Base-by-base conservation (phyloP, 2,113 vertebrate species). In the Rhabdomys dilectus region DNA sequence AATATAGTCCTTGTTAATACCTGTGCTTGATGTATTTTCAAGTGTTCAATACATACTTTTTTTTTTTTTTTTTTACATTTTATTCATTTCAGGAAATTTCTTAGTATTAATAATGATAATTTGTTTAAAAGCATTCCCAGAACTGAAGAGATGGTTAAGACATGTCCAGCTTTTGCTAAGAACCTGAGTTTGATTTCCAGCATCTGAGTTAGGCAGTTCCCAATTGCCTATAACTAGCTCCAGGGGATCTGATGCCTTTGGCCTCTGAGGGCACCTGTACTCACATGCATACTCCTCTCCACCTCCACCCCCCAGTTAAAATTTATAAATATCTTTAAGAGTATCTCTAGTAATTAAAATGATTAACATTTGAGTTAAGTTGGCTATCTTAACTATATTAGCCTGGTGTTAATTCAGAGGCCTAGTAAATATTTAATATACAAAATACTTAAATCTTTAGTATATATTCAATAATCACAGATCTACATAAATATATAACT, bases 291-390 rank as follows among this genome's bases (percentile, higher is more conserved):
- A 31, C 42, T 11, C 2, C n/a, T 62, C n/a, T 42, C 15, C 60
- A 64, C 24, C 26, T 29, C 10, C 10, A 64, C 26, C 26, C 62
- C 26, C 26, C 9, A 19, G 3, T 36, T 66, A 66, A 68, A 68
- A 24, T 31, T 31, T 36, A 45, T 84, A 72, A 70, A 88, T 70
- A 15, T 88, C 45, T 51, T 70, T 36, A 70, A 70, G 51, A 53
- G 29, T 89, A 75, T 87, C 26, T 95, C 48, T 8, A 96, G 24
- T 48, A 80, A 84, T 89, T 42, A 48, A 89, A 95, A 77, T 82
- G 48, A 95, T 91, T 48, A 93, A 88, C 62, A 68, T 77, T 91
- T 89, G 93, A 84, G 15, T 94, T 91, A 68, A n/a, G 8, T 68
- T 93, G 81, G 51, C 39, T 88, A 64, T 93, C 76, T 91, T 84